Base-by-base conservation (phyloP, 2,113 vertebrate species). In the Crotalus viridis region DNA sequence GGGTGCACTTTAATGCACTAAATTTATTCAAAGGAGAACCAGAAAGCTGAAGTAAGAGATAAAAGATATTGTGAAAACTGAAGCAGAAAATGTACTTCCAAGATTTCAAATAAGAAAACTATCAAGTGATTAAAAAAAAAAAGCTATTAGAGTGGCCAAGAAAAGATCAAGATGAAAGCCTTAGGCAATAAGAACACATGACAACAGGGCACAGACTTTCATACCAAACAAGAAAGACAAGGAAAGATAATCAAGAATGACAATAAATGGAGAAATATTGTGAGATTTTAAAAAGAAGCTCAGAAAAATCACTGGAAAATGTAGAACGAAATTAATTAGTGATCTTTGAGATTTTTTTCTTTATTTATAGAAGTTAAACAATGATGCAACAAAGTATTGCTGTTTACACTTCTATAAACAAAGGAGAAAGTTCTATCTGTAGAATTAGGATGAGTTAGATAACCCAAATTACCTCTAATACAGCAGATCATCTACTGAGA, bases 361-460 rank as follows among this genome's bases (percentile, higher is more conserved):
- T 56, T 87, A 89, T 93, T 94, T 87, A 64, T 52, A 88, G 52
- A 87, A 17, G n/a, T 10, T 87, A 59, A 33, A 85, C 46, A 64
- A 13, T 33, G 13, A n/a, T 74, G 9, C 5, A 94, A 10, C 3
- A 61, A 28, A 57, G 81, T 61, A 8, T 61, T 26, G 4, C 59
- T 61, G 59, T 61, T 61, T 61, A 12, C 26, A 61, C 1, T 26
- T 61, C 26, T 61, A 61, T 61, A 94, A 93, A 85, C 22, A 22
- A 90, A 88, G 39, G 22, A 0, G 13, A 9, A 93, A 69, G 61
- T 21, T 94, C 10, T 3, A 28, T 64, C 69, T 21, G 81, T 39
- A 91, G 87, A 88, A 55, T 86, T 55, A 88, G 8, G 7, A 33
- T 93, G 26, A n/a, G 59, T 94, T 93, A 92, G n/a, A 26, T 22